Evolutionary conservation across 2,888 invertebrate species (phyloP), one percentile per base, ranked within the genome.

Genomic region (Ecliptopera silaceata): DNA sequence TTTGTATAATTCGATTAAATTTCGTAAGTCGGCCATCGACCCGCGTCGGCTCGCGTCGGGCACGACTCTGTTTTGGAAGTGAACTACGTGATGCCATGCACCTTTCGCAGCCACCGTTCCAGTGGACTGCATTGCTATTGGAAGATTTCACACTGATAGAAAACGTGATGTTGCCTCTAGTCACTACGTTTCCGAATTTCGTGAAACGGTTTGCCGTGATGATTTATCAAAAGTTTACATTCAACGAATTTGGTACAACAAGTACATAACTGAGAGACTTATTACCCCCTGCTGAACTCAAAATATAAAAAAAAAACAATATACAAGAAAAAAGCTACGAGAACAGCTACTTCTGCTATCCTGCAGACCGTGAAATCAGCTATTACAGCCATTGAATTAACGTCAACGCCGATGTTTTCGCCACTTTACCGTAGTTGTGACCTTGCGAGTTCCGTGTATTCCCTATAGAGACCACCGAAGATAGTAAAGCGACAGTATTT

Each of bases 31-130:
- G 82, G 82, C 56, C 85, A 70, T 79, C 79, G 83, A 86, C 82
- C 85, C 69, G 72, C 65, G 65, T 65, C 64, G 61, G 68, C 70
- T 68, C 68, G 71, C 71, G 70, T 63, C 70, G 63, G 72, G 72
- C 73, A 77, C 76, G 77, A 80, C 74, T 76, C 70, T 80, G 77
- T 82, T 83, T 82, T 77, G 75, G 72, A 73, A 58, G 71, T 75
- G 71, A 77, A 75, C 76, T 83, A 88, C 88, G 86, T 88, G 88
- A 87, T 75, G 79, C 76, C 81, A 85, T 82, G 84, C 81, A 77
- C 77, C 78, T 80, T 75, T 75, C 71, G 72, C 75, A 75, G 75
- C 76, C 74, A 75, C 74, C 79, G 81, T 84, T 86, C 80, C 80
- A 80, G 74, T 74, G 75, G 77, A 77, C 82, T 78, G 79, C 74